Evolutionary conservation across 2,797 vertebrate genomes (phyloP).

Genomic region (Eulemur mongoz): DNA sequence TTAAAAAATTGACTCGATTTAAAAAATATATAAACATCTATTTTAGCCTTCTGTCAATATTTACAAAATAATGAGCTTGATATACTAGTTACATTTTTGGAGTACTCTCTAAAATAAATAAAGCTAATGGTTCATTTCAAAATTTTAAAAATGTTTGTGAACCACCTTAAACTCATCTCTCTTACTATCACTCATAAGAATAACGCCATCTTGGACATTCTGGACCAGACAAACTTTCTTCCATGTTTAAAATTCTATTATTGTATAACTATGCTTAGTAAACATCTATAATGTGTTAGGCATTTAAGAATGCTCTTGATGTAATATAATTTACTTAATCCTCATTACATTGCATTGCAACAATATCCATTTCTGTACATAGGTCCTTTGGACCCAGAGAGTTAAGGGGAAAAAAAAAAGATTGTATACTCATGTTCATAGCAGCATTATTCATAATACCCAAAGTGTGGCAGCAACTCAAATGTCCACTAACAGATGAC

Average conservation of each 20-base stretch:
- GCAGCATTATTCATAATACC: not conserved
- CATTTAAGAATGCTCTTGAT: not conserved
- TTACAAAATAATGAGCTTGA: not conserved
- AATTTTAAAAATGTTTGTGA: not conserved
- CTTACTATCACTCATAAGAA: not conserved
- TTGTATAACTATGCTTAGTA: not conserved
- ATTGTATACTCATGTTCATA: not conserved
- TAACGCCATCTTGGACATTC: not conserved
- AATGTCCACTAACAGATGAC: not conserved
- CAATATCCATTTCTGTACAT: not conserved
- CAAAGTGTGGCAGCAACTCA: not conserved
- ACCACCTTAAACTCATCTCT: not conserved
- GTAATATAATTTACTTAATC: not conserved
- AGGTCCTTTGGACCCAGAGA: not conserved
- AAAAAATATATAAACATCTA: not conserved
- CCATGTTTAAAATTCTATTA: not conserved
- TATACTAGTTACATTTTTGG: not conserved
- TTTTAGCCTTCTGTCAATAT: not conserved
- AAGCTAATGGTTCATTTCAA: not conserved
- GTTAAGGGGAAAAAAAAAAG: not conserved
- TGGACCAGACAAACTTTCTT: not conserved
- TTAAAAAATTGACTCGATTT: not conserved
- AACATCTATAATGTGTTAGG: not conserved
- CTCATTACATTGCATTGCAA: not conserved
- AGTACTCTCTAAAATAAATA: not conserved